phyloP scores from a whole-genome alignment of 2,113 vertebrate species.

The Catharus minimus region DNA sequence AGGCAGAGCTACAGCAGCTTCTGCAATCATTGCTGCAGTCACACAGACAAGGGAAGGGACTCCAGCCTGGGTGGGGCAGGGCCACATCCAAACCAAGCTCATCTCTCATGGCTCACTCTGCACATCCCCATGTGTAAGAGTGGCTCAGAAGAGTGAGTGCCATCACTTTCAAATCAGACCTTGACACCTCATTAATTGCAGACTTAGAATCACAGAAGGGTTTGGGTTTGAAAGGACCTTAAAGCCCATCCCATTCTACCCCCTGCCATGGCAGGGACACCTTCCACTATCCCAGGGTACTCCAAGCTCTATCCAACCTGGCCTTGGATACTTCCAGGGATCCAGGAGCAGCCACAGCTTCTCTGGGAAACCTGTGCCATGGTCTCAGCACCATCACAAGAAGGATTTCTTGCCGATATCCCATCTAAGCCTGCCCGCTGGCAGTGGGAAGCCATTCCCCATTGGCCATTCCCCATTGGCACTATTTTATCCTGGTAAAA shows the following conservation, averaged over 20 bases:
- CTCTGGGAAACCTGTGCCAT: not conserved
- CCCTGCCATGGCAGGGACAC: not conserved
- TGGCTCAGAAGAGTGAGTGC: not conserved
- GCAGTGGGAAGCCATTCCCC: not conserved
- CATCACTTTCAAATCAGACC: not conserved
- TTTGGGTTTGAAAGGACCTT: not conserved
- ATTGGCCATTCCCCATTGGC: not conserved
- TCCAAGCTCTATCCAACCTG: rapidly evolving
- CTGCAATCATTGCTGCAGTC: not conserved
- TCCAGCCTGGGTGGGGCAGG: not conserved
- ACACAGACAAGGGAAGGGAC: not conserved
- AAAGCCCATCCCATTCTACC: rapidly evolving
- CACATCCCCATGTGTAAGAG: not conserved
- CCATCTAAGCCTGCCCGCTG: rapidly evolving
- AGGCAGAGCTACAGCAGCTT: not conserved
- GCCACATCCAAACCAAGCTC: not conserved
- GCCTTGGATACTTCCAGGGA: not conserved
- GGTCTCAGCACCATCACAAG: rapidly evolving
- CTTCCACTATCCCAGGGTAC: rapidly evolving
- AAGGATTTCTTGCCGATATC: rapidly evolving
- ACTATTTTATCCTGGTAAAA: not conserved
- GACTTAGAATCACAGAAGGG: rapidly evolving
- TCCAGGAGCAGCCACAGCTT: not conserved
- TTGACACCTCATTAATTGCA: not conserved
- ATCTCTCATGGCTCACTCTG: rapidly evolving